phyloP scores from a whole-genome alignment of 2,797 vertebrate genomes.

The Labeo calbasu region DNA sequence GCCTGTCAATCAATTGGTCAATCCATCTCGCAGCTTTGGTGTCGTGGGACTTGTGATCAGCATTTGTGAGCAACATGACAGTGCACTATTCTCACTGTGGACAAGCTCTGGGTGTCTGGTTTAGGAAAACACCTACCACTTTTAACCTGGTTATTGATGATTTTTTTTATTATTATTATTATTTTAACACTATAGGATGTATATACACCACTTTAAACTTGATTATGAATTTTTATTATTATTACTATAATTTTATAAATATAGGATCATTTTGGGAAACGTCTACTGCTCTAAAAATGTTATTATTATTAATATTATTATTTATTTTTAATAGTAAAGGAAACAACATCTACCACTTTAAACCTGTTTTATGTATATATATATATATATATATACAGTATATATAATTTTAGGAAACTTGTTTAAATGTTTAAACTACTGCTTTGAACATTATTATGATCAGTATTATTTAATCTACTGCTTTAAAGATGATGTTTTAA shows the following conservation, averaged over 20 bases:
- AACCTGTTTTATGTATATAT: too few relatives aligned
- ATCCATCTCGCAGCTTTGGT: slow-evolving; percentile 57
- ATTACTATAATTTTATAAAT: neutral
- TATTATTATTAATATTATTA: neutral
- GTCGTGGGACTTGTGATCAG: slow-evolving; percentile 56
- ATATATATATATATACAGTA: too few relatives aligned
- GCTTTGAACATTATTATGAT: too few relatives aligned
- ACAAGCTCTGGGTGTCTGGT: slow-evolving; percentile 19
- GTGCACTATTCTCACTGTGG: slow-evolving; percentile 23
- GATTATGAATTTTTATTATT: neutral
- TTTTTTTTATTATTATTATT: neutral
- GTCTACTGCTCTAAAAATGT: too few relatives aligned
- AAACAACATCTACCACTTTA: too few relatives aligned
- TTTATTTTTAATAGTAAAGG: too few relatives aligned
- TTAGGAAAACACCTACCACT: neutral
- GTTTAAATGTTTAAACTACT: too few relatives aligned
- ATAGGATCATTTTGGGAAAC: neutral
- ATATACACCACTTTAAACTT: neutral
- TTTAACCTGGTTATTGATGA: neutral
- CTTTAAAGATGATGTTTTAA: too few relatives aligned
- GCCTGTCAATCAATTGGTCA: slow-evolving; percentile 64
- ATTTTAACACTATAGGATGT: too few relatives aligned
- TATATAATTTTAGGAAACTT: neutral
- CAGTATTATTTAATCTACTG: too few relatives aligned
- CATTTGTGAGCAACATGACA: slow-evolving; percentile 52